Conservation (phyloP, 2,888 invertebrate genomes). For the Schizaphis graminum region DNA sequence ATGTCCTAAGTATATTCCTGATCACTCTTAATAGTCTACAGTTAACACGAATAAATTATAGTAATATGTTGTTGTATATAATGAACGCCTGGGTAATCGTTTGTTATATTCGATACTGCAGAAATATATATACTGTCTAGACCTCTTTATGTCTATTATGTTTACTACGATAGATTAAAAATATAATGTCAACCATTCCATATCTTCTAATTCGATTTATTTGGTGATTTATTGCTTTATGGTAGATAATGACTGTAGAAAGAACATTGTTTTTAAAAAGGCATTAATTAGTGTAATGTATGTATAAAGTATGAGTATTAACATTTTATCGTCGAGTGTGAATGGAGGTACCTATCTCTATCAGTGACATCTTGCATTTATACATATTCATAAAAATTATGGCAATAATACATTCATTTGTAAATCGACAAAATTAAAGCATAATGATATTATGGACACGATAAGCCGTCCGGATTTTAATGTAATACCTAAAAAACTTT, state of each 20-base stretch:
- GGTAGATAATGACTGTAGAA: background rate
- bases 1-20: background rate
- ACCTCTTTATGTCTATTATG: background rate
- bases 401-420: background rate
- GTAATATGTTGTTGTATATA: background rate
- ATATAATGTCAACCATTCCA: background rate
- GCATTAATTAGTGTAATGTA: background rate
- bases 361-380: background rate
- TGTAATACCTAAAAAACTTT: background rate
- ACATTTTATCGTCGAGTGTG: background rate
- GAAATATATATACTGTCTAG: background rate
- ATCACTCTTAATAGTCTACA: background rate
- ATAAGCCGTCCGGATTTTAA: background rate
- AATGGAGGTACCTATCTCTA: background rate
- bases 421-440: background rate
- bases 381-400: background rate
- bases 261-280: background rate
- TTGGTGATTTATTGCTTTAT: background rate
- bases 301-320: background rate
- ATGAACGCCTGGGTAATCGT: background rate
- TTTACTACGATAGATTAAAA: background rate
- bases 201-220: background rate
- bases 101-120: background rate
- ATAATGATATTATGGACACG: background rate
- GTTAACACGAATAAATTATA: background rate